These are phyloP conservation scores for Echinometra lucunter DNA, from an alignment of 53 echinoderm and acorn worm species.

Conservation along the genomic window DNA sequence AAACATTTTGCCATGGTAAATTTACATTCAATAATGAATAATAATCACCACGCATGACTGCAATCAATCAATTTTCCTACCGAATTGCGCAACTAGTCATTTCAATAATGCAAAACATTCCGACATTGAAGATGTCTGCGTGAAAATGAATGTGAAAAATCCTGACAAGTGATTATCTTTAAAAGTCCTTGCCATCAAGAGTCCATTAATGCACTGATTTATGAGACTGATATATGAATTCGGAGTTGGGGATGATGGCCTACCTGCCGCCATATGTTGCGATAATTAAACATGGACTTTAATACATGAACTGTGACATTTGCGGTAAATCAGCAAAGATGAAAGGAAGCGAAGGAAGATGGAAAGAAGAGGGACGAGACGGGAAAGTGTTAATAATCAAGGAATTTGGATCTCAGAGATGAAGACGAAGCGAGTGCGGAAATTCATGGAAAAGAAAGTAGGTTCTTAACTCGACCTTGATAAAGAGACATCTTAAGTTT, in stretches of 20 bases:
- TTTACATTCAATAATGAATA: background rate
- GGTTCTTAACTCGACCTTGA: background rate
- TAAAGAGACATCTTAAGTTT: background rate
- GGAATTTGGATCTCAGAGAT: background rate
- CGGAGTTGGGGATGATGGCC: conserved; percentile 12
- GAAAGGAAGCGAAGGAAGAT: background rate
- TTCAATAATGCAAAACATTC: background rate
- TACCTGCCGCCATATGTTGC: conserved; percentile 32
- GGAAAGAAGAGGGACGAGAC: background rate
- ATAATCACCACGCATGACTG: background rate
- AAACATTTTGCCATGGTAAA: background rate
- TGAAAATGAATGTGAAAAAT: background rate
- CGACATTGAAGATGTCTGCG: background rate
- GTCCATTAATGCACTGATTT: conserved; percentile 55
- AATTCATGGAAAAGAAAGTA: background rate
- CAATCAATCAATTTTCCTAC: background rate
- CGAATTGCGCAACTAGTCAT: background rate
- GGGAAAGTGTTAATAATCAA: background rate
- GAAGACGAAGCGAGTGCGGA: background rate
- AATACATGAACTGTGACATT: conserved; percentile 35
- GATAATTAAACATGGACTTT: conserved; percentile 49
- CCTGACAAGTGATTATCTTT: background rate
- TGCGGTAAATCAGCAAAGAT: conserved; percentile 15
- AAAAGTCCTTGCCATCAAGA: conserved; percentile 22
- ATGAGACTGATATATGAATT: conserved; percentile 21